Conservation (phyloP, 2,888 invertebrate genomes). For the Lamproptera curius region DNA sequence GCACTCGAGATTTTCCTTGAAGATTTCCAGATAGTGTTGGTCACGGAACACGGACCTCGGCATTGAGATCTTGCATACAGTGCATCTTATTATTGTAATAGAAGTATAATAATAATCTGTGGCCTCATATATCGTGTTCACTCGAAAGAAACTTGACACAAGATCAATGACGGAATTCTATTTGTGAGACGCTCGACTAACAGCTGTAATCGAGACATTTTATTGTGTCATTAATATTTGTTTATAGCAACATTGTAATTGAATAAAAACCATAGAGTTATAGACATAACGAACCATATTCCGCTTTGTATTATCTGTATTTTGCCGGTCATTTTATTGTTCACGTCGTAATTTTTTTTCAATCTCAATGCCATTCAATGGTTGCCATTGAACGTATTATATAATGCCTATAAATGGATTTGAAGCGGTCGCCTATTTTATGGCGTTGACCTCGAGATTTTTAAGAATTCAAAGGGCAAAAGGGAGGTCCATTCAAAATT, state of each 20-base stretch:
- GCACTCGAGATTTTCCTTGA: conserved; percentile 2
- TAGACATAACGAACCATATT: background rate
- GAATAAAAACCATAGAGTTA: too few species aligned
- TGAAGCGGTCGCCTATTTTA: conserved; percentile 50
- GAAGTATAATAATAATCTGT: conserved; percentile 13
- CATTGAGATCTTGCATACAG: conserved; percentile 15
- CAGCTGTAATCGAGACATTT: conserved; percentile 2
- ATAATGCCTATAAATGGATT: conserved; percentile 47
- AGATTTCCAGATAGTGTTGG: conserved; percentile 11
- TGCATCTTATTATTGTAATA: conserved; percentile 18
- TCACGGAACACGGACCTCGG: conserved; percentile 18
- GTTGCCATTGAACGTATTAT: conserved; percentile 36
- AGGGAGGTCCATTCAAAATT: conserved; percentile 57
- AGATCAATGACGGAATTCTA: conserved; percentile 19
- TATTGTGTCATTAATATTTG: background rate
- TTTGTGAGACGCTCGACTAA: conserved; percentile 11
- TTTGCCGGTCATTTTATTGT: background rate
- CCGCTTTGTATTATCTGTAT: background rate
- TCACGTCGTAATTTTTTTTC: background rate
- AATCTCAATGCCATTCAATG: conserved; percentile 11
- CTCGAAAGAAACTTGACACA: conserved; percentile 19
- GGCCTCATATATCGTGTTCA: conserved; percentile 19
- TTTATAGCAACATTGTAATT: conserved; percentile 3
- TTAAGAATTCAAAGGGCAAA: conserved; percentile 53
- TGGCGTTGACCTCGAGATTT: conserved; percentile 54